A percentile compares a stretch with the other conserved stretches of the same genome.
Evolutionary conservation across 1,140 invertebrate species (phyloP).

Genomic region (Patella vulgata): DNA sequence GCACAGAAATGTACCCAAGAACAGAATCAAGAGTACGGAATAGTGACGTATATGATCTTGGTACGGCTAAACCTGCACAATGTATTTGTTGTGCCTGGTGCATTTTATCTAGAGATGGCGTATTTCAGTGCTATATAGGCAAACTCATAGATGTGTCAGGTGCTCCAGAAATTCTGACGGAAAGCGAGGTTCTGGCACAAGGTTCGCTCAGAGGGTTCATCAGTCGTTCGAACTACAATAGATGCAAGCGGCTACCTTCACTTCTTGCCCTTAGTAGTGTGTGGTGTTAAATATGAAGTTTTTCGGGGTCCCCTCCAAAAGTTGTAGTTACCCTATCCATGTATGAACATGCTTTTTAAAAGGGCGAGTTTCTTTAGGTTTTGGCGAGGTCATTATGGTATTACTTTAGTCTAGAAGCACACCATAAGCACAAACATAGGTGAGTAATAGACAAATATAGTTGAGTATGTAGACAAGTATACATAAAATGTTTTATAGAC

Average conservation of each 20-base stretch:
- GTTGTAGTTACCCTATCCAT: too few species aligned
- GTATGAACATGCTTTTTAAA: too few species aligned
- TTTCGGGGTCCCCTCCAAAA: neutral
- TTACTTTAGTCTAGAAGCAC: too few species aligned
- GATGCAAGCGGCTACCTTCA: constrained; percentile 68
- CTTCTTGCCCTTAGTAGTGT: constrained; percentile 60
- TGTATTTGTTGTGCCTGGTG: constrained; percentile 14
- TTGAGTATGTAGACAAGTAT: too few species aligned
- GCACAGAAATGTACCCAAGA: constrained; percentile 48
- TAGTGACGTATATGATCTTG: constrained; percentile 64
- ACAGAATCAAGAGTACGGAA: constrained; percentile 49
- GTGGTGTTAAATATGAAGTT: constrained; percentile 58
- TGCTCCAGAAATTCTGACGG: constrained; percentile 58
- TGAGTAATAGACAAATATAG: too few species aligned
- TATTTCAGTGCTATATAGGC: constrained; percentile 14
- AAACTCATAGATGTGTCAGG: constrained; percentile 18
- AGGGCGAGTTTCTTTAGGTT: too few species aligned
- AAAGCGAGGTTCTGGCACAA: constrained; percentile 62
- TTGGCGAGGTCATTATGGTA: too few species aligned
- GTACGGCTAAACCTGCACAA: constrained; percentile 63
- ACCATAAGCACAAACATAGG: too few species aligned
- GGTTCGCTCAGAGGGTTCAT: constrained; percentile 67
- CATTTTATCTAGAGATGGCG: constrained; percentile 19
- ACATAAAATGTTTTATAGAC: too few species aligned
- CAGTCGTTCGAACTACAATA: constrained; percentile 67